Conservation (phyloP, 2,797 vertebrate species). For the Lates japonicus region DNA sequence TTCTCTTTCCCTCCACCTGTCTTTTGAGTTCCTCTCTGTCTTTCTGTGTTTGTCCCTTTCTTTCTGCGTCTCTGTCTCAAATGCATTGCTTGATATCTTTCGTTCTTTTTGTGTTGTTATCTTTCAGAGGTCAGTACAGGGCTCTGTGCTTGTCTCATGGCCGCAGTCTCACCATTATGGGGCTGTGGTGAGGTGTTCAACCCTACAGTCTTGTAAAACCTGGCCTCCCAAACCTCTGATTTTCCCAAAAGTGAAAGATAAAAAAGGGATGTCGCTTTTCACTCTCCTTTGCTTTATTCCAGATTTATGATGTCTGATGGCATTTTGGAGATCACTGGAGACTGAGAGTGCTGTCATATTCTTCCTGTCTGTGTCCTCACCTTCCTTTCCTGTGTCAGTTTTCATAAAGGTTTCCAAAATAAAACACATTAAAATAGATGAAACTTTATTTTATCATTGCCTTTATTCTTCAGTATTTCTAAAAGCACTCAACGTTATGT, state of each 20-base stretch:
- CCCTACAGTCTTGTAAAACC: conserved; percentile 2
- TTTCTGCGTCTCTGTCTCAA: conserved; percentile 14
- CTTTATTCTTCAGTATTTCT: background rate
- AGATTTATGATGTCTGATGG: conserved; percentile 38
- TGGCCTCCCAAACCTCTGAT: conserved; percentile 6
- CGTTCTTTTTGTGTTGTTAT: conserved; percentile 21
- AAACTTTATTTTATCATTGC: background rate
- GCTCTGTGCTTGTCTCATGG: conserved; percentile 9
- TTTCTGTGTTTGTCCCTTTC: conserved; percentile 4
- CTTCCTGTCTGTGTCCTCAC: background rate
- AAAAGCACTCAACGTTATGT: background rate
- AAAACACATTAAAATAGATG: background rate
- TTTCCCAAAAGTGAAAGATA: conserved; percentile 17
- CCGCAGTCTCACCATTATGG: background rate
- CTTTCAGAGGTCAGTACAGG: conserved; percentile 23
- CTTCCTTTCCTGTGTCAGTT: background rate
- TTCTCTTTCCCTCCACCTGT: conserved; percentile 8
- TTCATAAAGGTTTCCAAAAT: conserved; percentile 2
- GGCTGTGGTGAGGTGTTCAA: background rate
- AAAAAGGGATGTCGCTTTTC: background rate
- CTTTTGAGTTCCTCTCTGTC: conserved; percentile 22
- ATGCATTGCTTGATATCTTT: conserved; percentile 20
- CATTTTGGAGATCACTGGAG: conserved; percentile 38
- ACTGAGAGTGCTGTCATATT: background rate
- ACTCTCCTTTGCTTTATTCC: conserved; percentile 10